Percentiles rank a stretch among this genome's conserved stretches.
These are phyloP conservation scores for Malurus splendens DNA, from an alignment of 2,797 vertebrate species.

Conservation along the genomic window DNA sequence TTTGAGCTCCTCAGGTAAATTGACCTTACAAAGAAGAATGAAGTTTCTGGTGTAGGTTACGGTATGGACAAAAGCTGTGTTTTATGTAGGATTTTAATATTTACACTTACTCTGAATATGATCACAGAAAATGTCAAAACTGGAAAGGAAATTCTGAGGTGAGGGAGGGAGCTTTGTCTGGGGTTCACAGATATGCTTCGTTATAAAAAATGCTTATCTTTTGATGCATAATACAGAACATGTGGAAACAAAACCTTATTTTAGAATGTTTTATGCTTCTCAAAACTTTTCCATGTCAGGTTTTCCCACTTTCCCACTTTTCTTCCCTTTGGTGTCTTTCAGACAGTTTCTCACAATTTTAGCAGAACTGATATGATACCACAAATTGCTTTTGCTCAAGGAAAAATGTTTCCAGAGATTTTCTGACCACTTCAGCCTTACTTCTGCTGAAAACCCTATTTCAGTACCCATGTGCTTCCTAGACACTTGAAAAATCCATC, in stretches of 20 bases:
- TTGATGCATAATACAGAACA: background rate
- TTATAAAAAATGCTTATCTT: background rate
- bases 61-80: background rate
- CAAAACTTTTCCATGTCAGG: background rate
- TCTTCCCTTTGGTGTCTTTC: background rate
- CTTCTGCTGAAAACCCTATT: background rate
- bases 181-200: background rate
- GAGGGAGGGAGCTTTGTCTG: background rate
- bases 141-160: background rate
- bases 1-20: fast-evolving
- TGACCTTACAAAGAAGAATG: background rate
- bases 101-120: background rate
- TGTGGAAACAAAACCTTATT: background rate
- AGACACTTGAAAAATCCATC: background rate
- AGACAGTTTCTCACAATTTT: background rate
- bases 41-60: background rate
- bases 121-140: background rate
- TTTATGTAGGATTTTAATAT: background rate
- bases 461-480: background rate
- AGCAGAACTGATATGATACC: background rate
- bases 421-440: background rate
- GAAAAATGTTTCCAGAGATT: background rate
- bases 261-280: background rate
- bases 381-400: background rate
- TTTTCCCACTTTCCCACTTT: background rate